These are phyloP conservation scores for Trachymyrmex cornetzi DNA, from an alignment of 1,140 invertebrate genomes.

Conservation along the genomic window DNA sequence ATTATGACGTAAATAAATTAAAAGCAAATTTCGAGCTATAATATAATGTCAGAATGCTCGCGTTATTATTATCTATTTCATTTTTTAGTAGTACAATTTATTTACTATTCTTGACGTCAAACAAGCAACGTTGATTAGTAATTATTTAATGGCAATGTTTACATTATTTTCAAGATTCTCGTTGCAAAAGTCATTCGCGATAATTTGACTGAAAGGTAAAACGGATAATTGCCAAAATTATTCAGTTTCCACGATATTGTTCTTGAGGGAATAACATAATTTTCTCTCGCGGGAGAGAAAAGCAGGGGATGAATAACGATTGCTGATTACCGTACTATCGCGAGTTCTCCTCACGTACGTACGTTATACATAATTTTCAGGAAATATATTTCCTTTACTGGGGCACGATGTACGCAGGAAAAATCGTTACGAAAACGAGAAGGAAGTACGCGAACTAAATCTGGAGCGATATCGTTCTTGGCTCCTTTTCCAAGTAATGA, in stretches of 20 bases:
- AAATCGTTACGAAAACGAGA: not conserved
- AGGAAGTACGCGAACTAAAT: not conserved
- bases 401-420: not conserved
- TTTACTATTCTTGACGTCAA: not conserved
- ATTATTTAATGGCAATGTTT: constrained; percentile 42
- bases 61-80: not conserved
- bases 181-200: not conserved
- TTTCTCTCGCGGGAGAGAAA: constrained; percentile 8
- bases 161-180: not conserved
- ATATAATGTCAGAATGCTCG: not conserved
- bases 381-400: not conserved
- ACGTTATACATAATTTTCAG: not conserved
- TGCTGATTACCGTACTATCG: not conserved
- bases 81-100: not conserved
- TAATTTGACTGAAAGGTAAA: not conserved
- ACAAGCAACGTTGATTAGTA: constrained; percentile 42
- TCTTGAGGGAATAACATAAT: constrained; percentile 10
- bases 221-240: constrained; percentile 32
- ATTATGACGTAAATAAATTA: not conserved
- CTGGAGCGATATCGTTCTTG: not conserved
- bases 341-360: not conserved
- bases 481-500: constrained; percentile 2
- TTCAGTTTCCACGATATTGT: constrained; percentile 2
- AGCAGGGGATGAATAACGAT: constrained; percentile 15
- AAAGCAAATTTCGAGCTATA: not conserved